Percentiles rank a stretch among this genome's conserved stretches.
Conservation (phyloP, 2,113 vertebrate genomes). For the Silurus glanis region DNA sequence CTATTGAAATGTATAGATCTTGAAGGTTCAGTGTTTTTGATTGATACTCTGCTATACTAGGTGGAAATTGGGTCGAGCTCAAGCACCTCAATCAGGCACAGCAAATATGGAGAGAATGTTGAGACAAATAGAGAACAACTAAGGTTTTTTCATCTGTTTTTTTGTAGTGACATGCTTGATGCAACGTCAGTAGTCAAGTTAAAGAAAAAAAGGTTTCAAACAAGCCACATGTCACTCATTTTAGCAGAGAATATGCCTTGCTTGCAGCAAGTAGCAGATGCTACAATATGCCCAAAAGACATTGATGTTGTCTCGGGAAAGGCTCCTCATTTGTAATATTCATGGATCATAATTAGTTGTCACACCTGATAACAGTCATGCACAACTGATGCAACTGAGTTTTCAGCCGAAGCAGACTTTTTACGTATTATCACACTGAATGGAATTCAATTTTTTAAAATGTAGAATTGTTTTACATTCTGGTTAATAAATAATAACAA, state of each 20-base stretch:
- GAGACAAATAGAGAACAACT: conserved; percentile 39
- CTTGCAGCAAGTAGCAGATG: conserved; percentile 48
- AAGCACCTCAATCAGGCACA: conserved; percentile 38
- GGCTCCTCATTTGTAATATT: conserved; percentile 62
- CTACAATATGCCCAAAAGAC: conserved; percentile 48
- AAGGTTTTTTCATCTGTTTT: not conserved
- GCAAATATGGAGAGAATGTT: conserved; percentile 27
- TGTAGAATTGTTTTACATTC: conserved; percentile 43
- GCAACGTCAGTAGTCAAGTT: not conserved
- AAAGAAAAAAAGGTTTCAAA: not conserved
- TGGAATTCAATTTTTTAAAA: conserved; percentile 55
- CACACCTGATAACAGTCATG: conserved; percentile 60
- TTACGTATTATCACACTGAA: conserved; percentile 43
- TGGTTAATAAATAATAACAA: conserved; percentile 62
- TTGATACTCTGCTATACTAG: conserved; percentile 36
- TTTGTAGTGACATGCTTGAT: conserved; percentile 2
- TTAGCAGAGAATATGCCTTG: conserved; percentile 30
- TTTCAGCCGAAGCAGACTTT: conserved; percentile 59
- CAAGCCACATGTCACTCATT: not conserved
- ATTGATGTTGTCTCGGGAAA: conserved; percentile 48
- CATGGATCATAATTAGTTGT: conserved; percentile 67
- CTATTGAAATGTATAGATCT: conserved; percentile 59
- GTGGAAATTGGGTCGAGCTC: conserved; percentile 28
- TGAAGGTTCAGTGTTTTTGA: conserved; percentile 48
- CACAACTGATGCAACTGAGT: conserved; percentile 55